Percentiles rank a stretch among this genome's conserved stretches.
Evolutionary conservation across 2,888 invertebrate genomes (phyloP).

Genomic region (Tortrix viridana): DNA sequence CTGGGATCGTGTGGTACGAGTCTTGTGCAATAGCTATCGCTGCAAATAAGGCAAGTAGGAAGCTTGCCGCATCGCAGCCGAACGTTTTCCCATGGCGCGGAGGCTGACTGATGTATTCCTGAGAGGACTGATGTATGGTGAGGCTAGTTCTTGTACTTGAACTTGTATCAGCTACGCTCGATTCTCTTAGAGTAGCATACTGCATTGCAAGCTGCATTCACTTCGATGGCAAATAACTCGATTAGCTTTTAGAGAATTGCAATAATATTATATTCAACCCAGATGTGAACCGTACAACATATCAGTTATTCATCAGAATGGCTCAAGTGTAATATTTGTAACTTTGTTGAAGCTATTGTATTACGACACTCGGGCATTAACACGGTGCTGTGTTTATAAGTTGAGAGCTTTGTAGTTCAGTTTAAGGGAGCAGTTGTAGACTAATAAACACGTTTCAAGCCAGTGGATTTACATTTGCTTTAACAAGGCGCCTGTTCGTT

Average conservation of each 20-base stretch:
- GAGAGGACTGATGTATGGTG: slow-evolving; percentile 61
- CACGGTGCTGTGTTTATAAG: slow-evolving; percentile 63
- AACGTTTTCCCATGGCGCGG: slow-evolving; percentile 75
- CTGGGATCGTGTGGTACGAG: slow-evolving; percentile 16
- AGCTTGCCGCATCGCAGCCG: slow-evolving; percentile 55
- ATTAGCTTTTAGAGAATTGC: slow-evolving; percentile 7
- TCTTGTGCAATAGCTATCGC: slow-evolving; percentile 54
- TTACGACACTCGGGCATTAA: slow-evolving; percentile 65
- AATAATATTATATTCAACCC: slow-evolving; percentile 17
- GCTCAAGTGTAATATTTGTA: slow-evolving; percentile 43
- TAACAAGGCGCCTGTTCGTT: slow-evolving; percentile 65
- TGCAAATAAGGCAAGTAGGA: slow-evolving; percentile 76
- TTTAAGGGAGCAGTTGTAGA: slow-evolving; percentile 59
- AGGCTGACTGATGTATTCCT: slow-evolving; percentile 70
- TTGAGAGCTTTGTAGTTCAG: slow-evolving; percentile 58
- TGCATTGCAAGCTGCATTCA: slow-evolving; percentile 38
- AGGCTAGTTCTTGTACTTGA: slow-evolving; percentile 71
- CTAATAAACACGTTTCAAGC: slow-evolving; percentile 73
- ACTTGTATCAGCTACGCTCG: slow-evolving; percentile 59
- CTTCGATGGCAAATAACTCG: slow-evolving; percentile 17
- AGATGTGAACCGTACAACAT: slow-evolving; percentile 40
- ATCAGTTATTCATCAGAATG: slow-evolving; percentile 50
- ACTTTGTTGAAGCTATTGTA: slow-evolving; percentile 53
- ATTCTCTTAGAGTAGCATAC: slow-evolving; percentile 54
- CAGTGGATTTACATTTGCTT: slow-evolving; percentile 70